Percentiles rank a stretch among this genome's conserved stretches.
Evolutionary conservation across 2,113 vertebrate species (phyloP).

Genomic region (Ctenomys sociabilis): DNA sequence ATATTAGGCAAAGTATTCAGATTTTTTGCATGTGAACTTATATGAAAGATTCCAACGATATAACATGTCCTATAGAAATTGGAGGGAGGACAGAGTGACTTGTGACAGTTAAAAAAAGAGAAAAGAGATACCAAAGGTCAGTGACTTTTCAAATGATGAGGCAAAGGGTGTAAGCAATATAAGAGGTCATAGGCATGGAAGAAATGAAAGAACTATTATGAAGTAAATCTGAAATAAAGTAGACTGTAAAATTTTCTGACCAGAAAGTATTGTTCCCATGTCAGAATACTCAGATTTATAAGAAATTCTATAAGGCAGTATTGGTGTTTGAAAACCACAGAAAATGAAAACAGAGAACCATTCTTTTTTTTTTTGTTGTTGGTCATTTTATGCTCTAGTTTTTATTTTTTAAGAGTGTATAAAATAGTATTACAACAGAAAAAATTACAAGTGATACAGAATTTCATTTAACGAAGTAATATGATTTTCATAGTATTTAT

Average conservation of each 20-base stretch:
- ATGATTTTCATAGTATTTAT: too few species aligned
- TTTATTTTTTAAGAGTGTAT: too few species aligned
- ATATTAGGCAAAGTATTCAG: neutral
- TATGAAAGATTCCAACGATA: neutral
- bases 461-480: too few species aligned
- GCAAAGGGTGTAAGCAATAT: neutral
- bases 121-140: neutral
- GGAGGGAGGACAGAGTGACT: neutral
- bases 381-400: too few species aligned
- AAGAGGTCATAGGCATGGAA: neutral
- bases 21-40: conserved; percentile 31
- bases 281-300: neutral
- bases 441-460: too few species aligned
- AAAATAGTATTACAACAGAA: too few species aligned
- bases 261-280: neutral
- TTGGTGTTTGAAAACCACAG: neutral
- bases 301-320: neutral
- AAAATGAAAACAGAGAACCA: neutral
- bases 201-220: neutral
- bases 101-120: neutral
- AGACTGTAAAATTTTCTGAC: neutral
- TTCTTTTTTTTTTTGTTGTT: too few species aligned
- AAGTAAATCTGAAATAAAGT: conserved; percentile 11
- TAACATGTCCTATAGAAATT: neutral
- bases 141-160: neutral